Evolutionary conservation across 2,888 invertebrate species (phyloP).

Genomic region (Ferrisia virgata): DNA sequence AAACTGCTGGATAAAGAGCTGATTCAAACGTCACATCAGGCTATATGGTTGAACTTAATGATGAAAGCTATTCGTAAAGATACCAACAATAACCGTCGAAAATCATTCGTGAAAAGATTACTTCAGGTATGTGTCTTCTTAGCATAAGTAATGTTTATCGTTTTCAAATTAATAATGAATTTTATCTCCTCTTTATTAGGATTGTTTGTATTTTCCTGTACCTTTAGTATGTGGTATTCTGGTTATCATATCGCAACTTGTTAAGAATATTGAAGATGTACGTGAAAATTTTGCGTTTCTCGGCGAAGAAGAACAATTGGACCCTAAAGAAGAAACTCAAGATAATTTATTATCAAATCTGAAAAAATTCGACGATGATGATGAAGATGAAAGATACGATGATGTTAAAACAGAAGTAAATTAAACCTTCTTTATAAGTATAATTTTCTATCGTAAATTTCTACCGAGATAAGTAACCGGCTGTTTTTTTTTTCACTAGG

Average conservation of each 20-base stretch:
- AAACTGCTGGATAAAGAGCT: conserved; percentile 77
- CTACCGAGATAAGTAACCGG: no score
- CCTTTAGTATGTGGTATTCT: conserved; percentile 79
- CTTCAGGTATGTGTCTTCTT: conserved; percentile 63
- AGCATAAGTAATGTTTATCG: no score
- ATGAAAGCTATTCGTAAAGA: conserved; percentile 83
- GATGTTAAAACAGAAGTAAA: conserved; percentile 52
- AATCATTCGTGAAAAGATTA: conserved; percentile 81
- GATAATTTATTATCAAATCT: conserved; percentile 47
- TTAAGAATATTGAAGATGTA: conserved; percentile 52
- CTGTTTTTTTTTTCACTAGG: neutral
- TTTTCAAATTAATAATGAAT: neutral
- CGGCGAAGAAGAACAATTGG: conserved; percentile 48
- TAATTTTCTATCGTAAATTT: no score
- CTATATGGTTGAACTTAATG: conserved; percentile 80
- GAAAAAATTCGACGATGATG: conserved; percentile 49
- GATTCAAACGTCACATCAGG: conserved; percentile 65
- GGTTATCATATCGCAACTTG: conserved; percentile 71
- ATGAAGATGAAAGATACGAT: conserved; percentile 53
- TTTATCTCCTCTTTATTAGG: conserved; percentile 51
- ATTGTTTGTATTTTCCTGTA: conserved; percentile 68
- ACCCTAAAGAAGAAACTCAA: neutral
- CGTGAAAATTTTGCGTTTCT: conserved; percentile 50
- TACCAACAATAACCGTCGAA: conserved; percentile 65
- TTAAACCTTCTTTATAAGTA: neutral